Conservation (phyloP, 2,113 vertebrate species). For the Gymnarchus niloticus region DNA sequence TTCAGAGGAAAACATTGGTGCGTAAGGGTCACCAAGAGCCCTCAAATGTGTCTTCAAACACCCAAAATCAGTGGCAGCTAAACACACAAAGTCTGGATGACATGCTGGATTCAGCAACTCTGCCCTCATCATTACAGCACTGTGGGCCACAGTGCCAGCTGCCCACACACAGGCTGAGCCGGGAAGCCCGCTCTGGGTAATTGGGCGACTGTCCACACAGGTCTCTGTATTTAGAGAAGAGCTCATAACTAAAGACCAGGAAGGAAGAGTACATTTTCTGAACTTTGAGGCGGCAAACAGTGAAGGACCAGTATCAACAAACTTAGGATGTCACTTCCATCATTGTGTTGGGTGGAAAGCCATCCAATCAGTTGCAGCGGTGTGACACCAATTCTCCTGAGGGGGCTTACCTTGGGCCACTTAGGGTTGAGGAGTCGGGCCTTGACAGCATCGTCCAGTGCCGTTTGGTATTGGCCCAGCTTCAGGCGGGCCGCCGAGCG, state of each 20-base stretch:
- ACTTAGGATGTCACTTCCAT: not conserved
- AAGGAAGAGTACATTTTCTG: not conserved
- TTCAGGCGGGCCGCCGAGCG: constrained; percentile 83
- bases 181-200: not conserved
- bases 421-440: constrained; percentile 88
- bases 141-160: not conserved
- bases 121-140: not conserved
- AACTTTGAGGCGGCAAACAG: not conserved
- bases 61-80: not conserved
- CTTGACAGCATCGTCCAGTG: constrained; percentile 83
- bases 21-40: not conserved
- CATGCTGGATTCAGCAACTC: not conserved
- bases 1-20: constrained; percentile 25
- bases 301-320: not conserved
- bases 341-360: not conserved
- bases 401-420: constrained; percentile 85
- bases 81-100: not conserved
- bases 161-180: not conserved
- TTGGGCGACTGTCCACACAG: not conserved
- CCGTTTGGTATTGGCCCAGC: constrained; percentile 76
- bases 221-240: not conserved
- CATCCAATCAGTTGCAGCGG: not conserved
- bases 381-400: not conserved
- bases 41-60: not conserved
- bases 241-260: not conserved